Conservation (phyloP, 2,888 invertebrate species). For the Torymus tubicola region DNA sequence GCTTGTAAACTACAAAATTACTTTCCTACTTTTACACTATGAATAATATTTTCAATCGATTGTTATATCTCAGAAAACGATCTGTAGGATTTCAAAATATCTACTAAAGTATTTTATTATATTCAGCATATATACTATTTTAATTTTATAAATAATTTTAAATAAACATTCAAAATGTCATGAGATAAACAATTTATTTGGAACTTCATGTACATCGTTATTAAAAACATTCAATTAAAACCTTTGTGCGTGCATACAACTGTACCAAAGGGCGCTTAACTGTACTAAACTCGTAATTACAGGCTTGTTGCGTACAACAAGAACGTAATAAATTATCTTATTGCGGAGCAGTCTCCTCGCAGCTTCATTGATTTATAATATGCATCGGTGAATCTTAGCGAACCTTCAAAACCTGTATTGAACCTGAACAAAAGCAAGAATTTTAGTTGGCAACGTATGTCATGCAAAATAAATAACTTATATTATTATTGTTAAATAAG, state of each 20-base stretch:
- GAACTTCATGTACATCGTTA: background rate
- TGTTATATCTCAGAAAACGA: background rate
- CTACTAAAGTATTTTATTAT: too few relatives aligned
- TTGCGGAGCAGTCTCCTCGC: constrained; percentile 38
- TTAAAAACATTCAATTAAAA: constrained; percentile 42
- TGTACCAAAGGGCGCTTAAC: constrained; percentile 34
- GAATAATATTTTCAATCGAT: background rate
- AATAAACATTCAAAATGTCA: too few relatives aligned
- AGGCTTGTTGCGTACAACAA: constrained; percentile 42
- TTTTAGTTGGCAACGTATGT: background rate
- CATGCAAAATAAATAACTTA: background rate
- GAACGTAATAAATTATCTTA: constrained; percentile 53
- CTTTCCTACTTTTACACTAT: background rate
- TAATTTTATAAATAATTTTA: too few relatives aligned
- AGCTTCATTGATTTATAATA: constrained; percentile 54
- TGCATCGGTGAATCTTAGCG: constrained; percentile 40
- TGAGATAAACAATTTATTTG: too few relatives aligned
- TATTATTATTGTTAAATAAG: background rate
- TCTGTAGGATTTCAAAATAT: background rate
- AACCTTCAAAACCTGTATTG: constrained; percentile 7
- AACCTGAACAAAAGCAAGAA: background rate
- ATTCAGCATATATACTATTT: too few relatives aligned
- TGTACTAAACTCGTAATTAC: constrained; percentile 51
- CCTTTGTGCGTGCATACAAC: constrained; percentile 27
- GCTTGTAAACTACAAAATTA: too few relatives aligned